These are phyloP conservation scores for Gallinago jamesoni DNA, from an alignment of 2,113 vertebrate genomes.

Conservation along the genomic window DNA sequence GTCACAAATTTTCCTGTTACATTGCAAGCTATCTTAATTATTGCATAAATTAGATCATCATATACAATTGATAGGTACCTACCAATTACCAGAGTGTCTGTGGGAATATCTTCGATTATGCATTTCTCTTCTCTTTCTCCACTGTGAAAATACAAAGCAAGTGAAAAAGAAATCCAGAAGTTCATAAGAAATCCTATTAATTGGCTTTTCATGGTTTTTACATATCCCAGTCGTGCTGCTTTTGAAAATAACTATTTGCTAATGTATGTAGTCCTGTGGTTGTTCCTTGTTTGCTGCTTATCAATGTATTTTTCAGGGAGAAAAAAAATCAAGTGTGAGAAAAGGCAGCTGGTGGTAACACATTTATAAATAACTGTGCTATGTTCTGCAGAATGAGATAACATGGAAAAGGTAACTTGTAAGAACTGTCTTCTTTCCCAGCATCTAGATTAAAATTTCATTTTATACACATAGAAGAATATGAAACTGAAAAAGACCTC, in stretches of 20 bases:
- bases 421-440: background rate
- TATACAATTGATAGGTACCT: constrained; percentile 16
- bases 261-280: background rate
- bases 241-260: background rate
- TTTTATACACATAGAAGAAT: background rate
- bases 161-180: constrained; percentile 66
- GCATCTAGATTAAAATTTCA: background rate
- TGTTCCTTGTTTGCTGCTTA: background rate
- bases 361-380: constrained; percentile 8
- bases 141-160: constrained; percentile 86
- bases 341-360: constrained; percentile 53
- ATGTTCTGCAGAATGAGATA: constrained; percentile 34
- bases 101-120: constrained; percentile 89
- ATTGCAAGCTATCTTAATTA: background rate
- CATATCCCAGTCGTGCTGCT: background rate
- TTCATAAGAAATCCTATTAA: constrained; percentile 62
- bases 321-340: constrained; percentile 45
- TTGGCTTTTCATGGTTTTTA: constrained; percentile 43
- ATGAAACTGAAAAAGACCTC: background rate
- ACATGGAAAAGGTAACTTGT: background rate
- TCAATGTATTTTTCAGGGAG: background rate
- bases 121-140: constrained; percentile 90
- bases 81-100: constrained; percentile 85
- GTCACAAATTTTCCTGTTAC: background rate
- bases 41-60: background rate